Percentiles rank a stretch among this genome's conserved stretches.
These are phyloP conservation scores for Antitype chi DNA, from an alignment of 2,888 invertebrate genomes.

Conservation along the genomic window DNA sequence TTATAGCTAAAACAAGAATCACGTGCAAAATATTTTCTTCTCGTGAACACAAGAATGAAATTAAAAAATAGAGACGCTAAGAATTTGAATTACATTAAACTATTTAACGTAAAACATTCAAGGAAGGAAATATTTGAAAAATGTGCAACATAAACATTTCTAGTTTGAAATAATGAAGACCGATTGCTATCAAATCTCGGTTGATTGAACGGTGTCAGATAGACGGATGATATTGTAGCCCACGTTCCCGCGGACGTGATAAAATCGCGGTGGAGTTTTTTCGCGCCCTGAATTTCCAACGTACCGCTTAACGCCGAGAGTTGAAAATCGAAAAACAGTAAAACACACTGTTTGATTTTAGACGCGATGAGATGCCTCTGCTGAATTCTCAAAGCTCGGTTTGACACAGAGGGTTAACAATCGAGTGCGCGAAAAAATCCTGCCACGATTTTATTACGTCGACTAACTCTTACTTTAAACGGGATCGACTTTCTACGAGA, in stretches of 20 bases:
- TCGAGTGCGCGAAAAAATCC: too few species aligned
- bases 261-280: too few species aligned
- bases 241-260: too few species aligned
- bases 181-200: conserved; percentile 60
- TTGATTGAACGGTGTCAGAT: conserved; percentile 53
- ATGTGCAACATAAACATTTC: conserved; percentile 65
- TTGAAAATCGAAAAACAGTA: too few species aligned
- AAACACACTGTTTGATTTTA: too few species aligned
- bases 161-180: conserved; percentile 60
- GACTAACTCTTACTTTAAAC: conserved; percentile 55
- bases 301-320: too few species aligned
- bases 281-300: too few species aligned
- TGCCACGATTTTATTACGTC: too few species aligned
- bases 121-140: conserved; percentile 46
- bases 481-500: conserved; percentile 70
- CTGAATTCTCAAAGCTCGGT: too few species aligned
- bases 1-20: not conserved
- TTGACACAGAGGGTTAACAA: too few species aligned
- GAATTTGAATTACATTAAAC: conserved; percentile 37
- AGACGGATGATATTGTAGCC: conserved; percentile 62
- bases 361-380: too few species aligned
- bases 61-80: conserved; percentile 32
- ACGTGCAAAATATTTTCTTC: conserved; percentile 14
- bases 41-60: conserved; percentile 44
- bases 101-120: conserved; percentile 53